These are phyloP conservation scores for Bostrychus sinensis DNA, from an alignment of 2,113 vertebrate genomes.

Conservation along the genomic window DNA sequence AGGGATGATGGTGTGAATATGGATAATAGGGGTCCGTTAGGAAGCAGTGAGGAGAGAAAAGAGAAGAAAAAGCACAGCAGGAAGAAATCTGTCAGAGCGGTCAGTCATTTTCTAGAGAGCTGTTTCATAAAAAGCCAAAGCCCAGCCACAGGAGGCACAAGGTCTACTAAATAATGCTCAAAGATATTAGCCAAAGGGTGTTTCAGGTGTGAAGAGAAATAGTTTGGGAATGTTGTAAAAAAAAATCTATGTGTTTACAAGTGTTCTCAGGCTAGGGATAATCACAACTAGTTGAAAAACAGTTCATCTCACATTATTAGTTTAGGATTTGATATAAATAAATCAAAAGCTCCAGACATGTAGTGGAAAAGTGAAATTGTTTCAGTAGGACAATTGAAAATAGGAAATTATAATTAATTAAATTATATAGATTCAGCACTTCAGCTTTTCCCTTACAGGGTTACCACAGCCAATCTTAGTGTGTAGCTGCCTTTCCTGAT, in stretches of 20 bases:
- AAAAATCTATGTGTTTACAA: not conserved
- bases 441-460: too few species aligned
- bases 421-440: too few species aligned
- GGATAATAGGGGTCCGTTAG: slow-evolving; percentile 59
- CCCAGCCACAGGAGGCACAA: slow-evolving; percentile 50
- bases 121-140: slow-evolving; percentile 44
- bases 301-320: not conserved
- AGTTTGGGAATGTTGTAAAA: too few species aligned
- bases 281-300: not conserved
- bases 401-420: too few species aligned
- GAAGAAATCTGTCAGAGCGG: slow-evolving; percentile 70
- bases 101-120: slow-evolving; percentile 48
- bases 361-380: too few species aligned
- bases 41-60: slow-evolving; percentile 53
- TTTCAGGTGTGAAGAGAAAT: not conserved
- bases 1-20: slow-evolving; percentile 42
- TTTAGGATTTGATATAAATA: too few species aligned
- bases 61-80: slow-evolving; percentile 65
- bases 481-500: too few species aligned
- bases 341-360: too few species aligned
- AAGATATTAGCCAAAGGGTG: slow-evolving; percentile 34
- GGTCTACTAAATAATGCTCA: slow-evolving; percentile 47
- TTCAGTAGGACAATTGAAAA: too few species aligned
- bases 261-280: not conserved
- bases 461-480: too few species aligned